Evolutionary conservation across 2,113 vertebrate genomes (phyloP).

Genomic region (Coturnix japonica): DNA sequence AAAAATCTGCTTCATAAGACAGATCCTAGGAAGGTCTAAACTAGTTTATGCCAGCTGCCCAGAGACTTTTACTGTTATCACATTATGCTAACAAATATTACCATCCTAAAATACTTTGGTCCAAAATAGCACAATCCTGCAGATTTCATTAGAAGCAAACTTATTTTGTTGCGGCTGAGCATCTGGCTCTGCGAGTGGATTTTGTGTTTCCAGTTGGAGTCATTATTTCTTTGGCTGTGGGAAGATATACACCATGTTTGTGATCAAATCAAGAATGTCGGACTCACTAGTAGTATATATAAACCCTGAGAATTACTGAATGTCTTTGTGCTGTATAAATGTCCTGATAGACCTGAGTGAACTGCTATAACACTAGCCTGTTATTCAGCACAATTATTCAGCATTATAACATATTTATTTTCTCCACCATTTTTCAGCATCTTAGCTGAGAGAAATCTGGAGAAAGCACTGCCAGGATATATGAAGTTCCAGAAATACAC

Average conservation of each 20-base stretch:
- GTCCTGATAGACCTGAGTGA: background rate
- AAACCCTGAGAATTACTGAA: background rate
- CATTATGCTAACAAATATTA: background rate
- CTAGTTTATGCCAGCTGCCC: background rate
- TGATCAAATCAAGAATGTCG: background rate
- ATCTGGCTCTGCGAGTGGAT: background rate
- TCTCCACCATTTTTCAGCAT: background rate
- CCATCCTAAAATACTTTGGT: background rate
- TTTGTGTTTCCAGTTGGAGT: slow-evolving; percentile 5
- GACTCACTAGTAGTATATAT: background rate
- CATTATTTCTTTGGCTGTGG: background rate
- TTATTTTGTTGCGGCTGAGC: background rate
- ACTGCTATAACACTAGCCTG: background rate
- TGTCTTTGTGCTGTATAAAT: slow-evolving; percentile 3
- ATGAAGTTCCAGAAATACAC: background rate
- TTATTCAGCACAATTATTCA: background rate
- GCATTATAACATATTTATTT: background rate
- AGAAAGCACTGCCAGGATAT: background rate
- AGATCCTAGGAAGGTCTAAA: background rate
- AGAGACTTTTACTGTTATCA: background rate
- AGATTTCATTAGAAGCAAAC: background rate
- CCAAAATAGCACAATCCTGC: background rate
- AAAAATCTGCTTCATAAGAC: background rate
- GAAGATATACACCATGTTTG: background rate
- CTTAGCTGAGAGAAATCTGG: background rate